phyloP scores from a whole-genome alignment of 2,888 invertebrate genomes.

The Drosophila testacea region DNA sequence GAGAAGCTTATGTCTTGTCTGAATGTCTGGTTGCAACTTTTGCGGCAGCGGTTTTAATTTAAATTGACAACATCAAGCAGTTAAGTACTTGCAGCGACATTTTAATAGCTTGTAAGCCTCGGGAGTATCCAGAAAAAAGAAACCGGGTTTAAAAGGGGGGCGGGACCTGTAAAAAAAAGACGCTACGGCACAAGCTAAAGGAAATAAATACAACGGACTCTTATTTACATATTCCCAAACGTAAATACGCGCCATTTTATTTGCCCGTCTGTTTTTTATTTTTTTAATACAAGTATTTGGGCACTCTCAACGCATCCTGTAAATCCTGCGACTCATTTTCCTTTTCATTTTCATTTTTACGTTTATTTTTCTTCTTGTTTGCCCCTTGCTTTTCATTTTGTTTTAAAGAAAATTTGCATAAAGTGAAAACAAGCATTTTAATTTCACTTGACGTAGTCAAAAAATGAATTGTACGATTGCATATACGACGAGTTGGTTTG shows the following conservation, averaged over 20 bases:
- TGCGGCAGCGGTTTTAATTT: conserved; percentile 81
- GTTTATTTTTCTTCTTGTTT: conserved; percentile 10
- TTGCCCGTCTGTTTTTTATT: conserved; percentile 54
- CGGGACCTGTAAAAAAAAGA: conserved; percentile 48
- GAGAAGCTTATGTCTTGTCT: conserved; percentile 51
- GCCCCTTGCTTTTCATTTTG: conserved; percentile 52
- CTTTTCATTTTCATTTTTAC: conserved; percentile 5
- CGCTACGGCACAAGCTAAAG: conserved; percentile 61
- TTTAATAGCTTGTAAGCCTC: conserved; percentile 82
- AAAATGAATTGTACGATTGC: conserved; percentile 67
- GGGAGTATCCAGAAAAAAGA: conserved; percentile 58
- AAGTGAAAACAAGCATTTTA: conserved; percentile 84
- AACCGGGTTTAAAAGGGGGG: background rate
- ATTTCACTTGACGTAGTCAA: conserved; percentile 73
- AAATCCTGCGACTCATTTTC: conserved; percentile 32
- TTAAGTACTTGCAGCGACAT: conserved; percentile 82
- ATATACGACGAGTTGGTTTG: conserved; percentile 51
- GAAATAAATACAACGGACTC: conserved; percentile 78
- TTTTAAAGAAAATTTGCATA: conserved; percentile 81
- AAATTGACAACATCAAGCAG: conserved; percentile 82
- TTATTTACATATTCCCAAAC: conserved; percentile 81
- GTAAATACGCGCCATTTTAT: conserved; percentile 78
- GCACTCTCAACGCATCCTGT: conserved; percentile 53
- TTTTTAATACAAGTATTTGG: conserved; percentile 36
- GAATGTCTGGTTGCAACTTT: conserved; percentile 62